phyloP scores from a whole-genome alignment of 2,888 invertebrate species.

The Merodon equestris region DNA sequence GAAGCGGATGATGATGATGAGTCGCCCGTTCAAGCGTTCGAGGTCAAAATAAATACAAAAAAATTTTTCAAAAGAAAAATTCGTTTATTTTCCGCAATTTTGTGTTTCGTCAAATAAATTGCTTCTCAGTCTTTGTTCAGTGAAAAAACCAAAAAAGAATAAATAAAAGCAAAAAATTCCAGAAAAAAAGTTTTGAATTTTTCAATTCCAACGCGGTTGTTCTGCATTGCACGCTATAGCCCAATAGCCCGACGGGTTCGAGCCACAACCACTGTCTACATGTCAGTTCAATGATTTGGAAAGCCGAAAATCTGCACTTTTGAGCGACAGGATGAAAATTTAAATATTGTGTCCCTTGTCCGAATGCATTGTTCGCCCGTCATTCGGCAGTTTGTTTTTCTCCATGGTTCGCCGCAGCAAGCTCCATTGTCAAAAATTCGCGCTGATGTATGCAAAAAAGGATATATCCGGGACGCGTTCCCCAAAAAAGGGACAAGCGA shows the following conservation, averaged over 20 bases:
- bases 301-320: constrained; percentile 77
- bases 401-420: background rate
- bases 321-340: constrained; percentile 75
- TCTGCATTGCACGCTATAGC: constrained; percentile 25
- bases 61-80: constrained; percentile 47
- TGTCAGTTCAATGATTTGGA: constrained; percentile 75
- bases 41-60: constrained; percentile 2
- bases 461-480: constrained; percentile 49
- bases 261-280: too few species aligned
- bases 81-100: constrained; percentile 68
- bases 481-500: background rate
- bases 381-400: background rate
- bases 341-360: constrained; percentile 64
- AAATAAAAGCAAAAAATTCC: constrained; percentile 10
- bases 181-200: constrained; percentile 36
- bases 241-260: too few species aligned
- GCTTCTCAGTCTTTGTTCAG: constrained; percentile 33
- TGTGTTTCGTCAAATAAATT: constrained; percentile 68
- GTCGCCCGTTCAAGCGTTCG: background rate
- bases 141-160: constrained; percentile 44
- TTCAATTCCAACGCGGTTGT: constrained; percentile 6
- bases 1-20: too few species aligned
- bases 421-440: constrained; percentile 59
- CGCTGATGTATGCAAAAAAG: constrained; percentile 66
- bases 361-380: constrained; percentile 51